Percentiles rank a stretch among this genome's conserved stretches.
Conservation (phyloP, 2,888 invertebrate genomes). For the Rhagophthalmus giganteus region DNA sequence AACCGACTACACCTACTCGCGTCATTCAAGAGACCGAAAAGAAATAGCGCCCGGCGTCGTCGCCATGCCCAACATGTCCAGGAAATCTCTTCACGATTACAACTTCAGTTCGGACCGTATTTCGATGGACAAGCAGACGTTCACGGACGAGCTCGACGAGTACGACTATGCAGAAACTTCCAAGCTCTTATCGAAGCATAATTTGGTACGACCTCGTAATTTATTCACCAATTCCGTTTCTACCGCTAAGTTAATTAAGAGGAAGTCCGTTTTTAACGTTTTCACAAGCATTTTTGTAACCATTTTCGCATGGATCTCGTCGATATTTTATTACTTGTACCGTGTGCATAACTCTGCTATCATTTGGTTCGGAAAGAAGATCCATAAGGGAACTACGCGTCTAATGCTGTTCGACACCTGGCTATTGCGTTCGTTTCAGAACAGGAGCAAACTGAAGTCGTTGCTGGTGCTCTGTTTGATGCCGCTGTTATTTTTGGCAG, state of each 20-base stretch:
- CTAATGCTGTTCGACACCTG: constrained; percentile 53
- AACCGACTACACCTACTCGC: constrained; percentile 89
- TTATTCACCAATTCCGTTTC: constrained; percentile 38
- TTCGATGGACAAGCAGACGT: constrained; percentile 43
- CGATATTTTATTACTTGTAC: constrained; percentile 38
- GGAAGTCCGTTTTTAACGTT: not conserved
- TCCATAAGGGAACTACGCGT: constrained; percentile 47
- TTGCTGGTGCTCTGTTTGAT: constrained; percentile 55
- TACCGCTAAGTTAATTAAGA: constrained; percentile 7
- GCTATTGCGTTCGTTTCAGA: constrained; percentile 39
- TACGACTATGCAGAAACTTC: constrained; percentile 11
- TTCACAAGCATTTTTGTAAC: constrained; percentile 31
- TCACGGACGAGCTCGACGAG: constrained; percentile 40
- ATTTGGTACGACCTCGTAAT: constrained; percentile 22
- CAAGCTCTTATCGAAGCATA: not conserved
- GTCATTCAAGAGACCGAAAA: constrained; percentile 77
- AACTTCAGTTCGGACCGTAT: constrained; percentile 32
- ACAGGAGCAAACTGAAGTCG: constrained; percentile 36
- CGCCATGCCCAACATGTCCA: constrained; percentile 89
- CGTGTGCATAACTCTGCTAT: constrained; percentile 36
- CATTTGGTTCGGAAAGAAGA: constrained; percentile 41
- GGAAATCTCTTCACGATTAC: constrained; percentile 62
- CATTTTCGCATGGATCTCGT: constrained; percentile 35
- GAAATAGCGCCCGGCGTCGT: constrained; percentile 78
- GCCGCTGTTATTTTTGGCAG: constrained; percentile 60